A percentile compares a stretch with the other conserved stretches of the same genome.
These are phyloP conservation scores for Dinoponera quadriceps DNA, from an alignment of 1,140 invertebrate genomes.

Conservation along the genomic window DNA sequence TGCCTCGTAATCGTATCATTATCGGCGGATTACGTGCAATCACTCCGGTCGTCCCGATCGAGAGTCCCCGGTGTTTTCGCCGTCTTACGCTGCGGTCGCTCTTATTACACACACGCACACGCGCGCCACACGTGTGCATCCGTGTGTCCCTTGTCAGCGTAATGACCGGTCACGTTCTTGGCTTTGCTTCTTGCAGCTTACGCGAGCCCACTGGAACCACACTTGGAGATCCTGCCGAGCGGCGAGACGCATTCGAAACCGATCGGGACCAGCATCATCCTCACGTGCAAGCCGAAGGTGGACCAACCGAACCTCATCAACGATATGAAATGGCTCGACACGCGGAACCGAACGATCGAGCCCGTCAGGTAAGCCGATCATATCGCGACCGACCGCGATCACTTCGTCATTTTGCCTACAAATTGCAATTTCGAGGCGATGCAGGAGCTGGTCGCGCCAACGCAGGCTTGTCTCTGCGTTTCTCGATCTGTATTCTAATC, in stretches of 20 bases:
- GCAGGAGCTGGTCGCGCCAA: background rate
- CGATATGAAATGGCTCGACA: constrained; percentile 91
- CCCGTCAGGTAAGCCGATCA: constrained; percentile 86
- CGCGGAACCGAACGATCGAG: constrained; percentile 88
- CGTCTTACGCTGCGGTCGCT: background rate
- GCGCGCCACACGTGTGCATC: background rate
- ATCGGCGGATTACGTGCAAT: constrained; percentile 57
- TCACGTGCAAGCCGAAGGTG: constrained; percentile 90
- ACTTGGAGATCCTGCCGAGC: constrained; percentile 89
- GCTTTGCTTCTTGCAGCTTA: constrained; percentile 74
- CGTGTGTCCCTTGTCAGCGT: constrained; percentile 32
- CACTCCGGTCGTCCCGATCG: background rate
- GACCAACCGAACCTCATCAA: constrained; percentile 87
- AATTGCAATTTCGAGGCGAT: constrained; percentile 18
- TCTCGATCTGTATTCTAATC: constrained; percentile 26
- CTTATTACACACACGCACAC: background rate
- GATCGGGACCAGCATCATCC: constrained; percentile 89
- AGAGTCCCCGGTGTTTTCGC: background rate
- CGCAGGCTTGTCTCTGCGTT: background rate
- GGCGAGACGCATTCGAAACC: constrained; percentile 89
- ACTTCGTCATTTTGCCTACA: background rate
- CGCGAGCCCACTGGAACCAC: constrained; percentile 62
- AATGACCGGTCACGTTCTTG: constrained; percentile 44
- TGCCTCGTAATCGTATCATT: constrained; percentile 23
- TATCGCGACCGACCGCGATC: too few relatives aligned